Base-by-base conservation (phyloP, 2,888 invertebrate genomes). In the Heliothis peltigera region DNA sequence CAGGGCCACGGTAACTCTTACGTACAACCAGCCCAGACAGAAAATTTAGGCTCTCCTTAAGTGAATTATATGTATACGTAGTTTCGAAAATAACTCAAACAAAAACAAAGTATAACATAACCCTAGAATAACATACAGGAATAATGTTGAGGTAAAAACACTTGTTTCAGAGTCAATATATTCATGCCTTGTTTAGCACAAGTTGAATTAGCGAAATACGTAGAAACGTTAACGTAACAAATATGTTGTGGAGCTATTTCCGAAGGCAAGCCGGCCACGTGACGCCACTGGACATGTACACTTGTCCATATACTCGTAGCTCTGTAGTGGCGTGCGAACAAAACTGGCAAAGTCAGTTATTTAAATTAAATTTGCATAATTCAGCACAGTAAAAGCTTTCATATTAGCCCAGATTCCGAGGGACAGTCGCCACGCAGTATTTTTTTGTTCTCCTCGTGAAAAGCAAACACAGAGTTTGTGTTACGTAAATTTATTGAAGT, bases 331-430 rank as follows among this genome's bases (percentile, higher is more conserved):
- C 82, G 79, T 84, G 83, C 83, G 54, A 56, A 65, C 82, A 81
- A 67, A 66, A 78, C 76, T 73, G 68, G 70, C 85, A 79, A 82
- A 89, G 85, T 85, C 84, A 81, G 87, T 85, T 87, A 89, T 89
- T 89, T 87, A 87, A 90, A 89, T 90, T 85, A 83, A 87, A 89
- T 91, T 87, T 89, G 81, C 89, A 90, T 91, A 89, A 89, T 89
- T 88, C 84, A 87, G 84, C 75, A 84, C 87, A 88, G 85, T 82
- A 84, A 89, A 89, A 84, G 86, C 84, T 87, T 86, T 87, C 79
- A 81, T 84, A 85, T 88, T 84, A 84, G 83, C 79, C 76, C 71
- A 75, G 84, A 83, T 84, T 85, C 84, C 65, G 70, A 56, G 73
- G 70, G 80, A 81, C 75, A 79, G 71, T 64, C 51, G 57, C 58